Base-by-base conservation (phyloP, 2,113 vertebrate species). In the Menidia beryllina region DNA sequence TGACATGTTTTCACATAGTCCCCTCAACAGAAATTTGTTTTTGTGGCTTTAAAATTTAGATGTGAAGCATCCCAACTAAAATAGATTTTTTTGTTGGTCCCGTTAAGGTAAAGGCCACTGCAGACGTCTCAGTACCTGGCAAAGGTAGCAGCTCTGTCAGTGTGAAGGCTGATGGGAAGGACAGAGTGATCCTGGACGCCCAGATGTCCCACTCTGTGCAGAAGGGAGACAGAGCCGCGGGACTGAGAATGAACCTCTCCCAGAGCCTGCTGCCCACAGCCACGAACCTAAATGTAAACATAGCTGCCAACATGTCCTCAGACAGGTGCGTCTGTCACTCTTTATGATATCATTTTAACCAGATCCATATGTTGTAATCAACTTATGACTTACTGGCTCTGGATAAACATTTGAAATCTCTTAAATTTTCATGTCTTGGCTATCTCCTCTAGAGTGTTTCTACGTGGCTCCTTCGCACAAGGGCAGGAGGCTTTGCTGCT, bases 221-320 rank as follows among this genome's bases (percentile, higher is more conserved):
- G 27, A 88, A 13, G 47, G 90, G 52, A 19, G 20, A 67, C 63
- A 72, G 52, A 83, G 30, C 27, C 6, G 4, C 94, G 13, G 66
- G 70, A 6, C 25, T 91, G 62, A 89, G 57, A 2, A 4, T 93
- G 63, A 75, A 89, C 25, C 36, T 96, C 23, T 89, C 70, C n/a
- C 95, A 96, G 83, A 84, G 72, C 7, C 20, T 95, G 39, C 51
- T 95, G 47, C 68, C 79, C 21, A 56, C 59, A 3, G 61, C 88
- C 47, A 62, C 72, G 15, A 72, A 90, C 23, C 55, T 93, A 36
- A 75, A 85, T 23, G 63, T 96, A 34, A 88, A 88, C 64, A 72
- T 96, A 36, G 69, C 72, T 1, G 81, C 93, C 72, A 95, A 94
- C 82, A 34, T 90, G 51, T 87, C 92, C 38, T 79, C 90, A 2